A percentile compares a stretch with the other conserved stretches of the same genome.
phyloP scores from a whole-genome alignment of 2,113 vertebrate species.

The Marcusenius ussheri region DNA sequence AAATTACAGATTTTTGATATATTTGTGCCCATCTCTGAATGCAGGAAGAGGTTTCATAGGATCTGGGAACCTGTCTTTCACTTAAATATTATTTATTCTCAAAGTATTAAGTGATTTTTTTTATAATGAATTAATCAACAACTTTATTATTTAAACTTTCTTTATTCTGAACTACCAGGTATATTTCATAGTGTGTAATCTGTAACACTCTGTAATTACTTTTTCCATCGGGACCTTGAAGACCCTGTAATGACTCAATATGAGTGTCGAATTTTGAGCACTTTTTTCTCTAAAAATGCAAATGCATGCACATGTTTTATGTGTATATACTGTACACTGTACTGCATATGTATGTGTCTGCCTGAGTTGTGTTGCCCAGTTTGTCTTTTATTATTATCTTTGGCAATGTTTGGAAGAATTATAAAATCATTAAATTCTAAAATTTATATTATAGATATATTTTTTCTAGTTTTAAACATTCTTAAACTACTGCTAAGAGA shows the following conservation, averaged over 20 bases:
- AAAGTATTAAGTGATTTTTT: not conserved
- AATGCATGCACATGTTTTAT: too few relatives aligned
- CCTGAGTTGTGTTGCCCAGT: too few relatives aligned
- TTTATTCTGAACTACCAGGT: not conserved
- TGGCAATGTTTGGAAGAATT: not conserved
- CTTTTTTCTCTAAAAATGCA: too few relatives aligned
- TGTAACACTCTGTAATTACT: not conserved
- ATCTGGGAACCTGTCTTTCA: not conserved
- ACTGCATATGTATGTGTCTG: too few relatives aligned
- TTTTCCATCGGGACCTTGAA: not conserved
- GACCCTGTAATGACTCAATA: not conserved
- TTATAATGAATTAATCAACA: not conserved
- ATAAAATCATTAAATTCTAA: not conserved
- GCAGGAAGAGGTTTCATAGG: not conserved
- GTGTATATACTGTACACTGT: too few relatives aligned
- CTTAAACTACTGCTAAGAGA: not conserved
- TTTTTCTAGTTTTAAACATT: not conserved
- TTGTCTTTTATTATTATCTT: too few relatives aligned
- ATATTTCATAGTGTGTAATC: not conserved
- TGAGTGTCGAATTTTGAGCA: not conserved
- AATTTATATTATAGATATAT: not conserved
- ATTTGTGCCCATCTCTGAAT: not conserved
- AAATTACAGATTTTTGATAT: not conserved
- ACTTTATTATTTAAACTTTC: not conserved
- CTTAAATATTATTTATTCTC: not conserved